Conservation (phyloP, 1,140 invertebrate genomes). For the Orussus abietinus region DNA sequence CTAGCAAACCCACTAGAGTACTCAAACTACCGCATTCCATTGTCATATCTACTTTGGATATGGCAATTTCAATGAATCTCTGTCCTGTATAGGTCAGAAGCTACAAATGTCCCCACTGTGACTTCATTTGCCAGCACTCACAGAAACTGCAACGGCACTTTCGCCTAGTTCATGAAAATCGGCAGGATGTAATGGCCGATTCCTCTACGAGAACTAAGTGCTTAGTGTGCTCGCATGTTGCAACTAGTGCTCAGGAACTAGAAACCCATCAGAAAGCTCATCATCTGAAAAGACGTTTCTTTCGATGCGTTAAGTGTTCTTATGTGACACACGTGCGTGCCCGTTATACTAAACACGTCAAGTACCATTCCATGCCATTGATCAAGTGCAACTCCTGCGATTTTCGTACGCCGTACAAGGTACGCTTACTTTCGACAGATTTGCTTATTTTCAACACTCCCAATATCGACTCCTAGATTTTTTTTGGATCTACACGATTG, state of each 20-base stretch:
- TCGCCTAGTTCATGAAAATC: constrained; percentile 45
- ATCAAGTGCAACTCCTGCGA: constrained; percentile 91
- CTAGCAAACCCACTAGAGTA: no score
- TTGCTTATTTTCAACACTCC: not conserved
- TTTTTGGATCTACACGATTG: no score
- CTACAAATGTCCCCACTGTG: constrained; percentile 58
- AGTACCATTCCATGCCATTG: constrained; percentile 90
- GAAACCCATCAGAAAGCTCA: constrained; percentile 46
- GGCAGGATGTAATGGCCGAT: constrained; percentile 9
- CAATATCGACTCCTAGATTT: no score
- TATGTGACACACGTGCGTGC: constrained; percentile 87
- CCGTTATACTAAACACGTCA: constrained; percentile 90
- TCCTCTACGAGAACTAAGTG: constrained; percentile 16
- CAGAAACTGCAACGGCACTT: constrained; percentile 62
- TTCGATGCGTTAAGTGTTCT: constrained; percentile 82
- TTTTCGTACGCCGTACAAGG: constrained; percentile 86
- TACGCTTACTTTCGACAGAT: constrained; percentile 16
- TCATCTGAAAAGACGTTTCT: constrained; percentile 63
- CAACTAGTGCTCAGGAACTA: constrained; percentile 31
- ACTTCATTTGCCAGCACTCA: constrained; percentile 62
- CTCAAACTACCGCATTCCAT: no score
- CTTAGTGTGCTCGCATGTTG: constrained; percentile 25
- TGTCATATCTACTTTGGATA: no score
- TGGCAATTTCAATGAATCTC: no score
- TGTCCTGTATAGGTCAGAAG: constrained; percentile 13